Percentiles rank a stretch among this genome's conserved stretches.
phyloP scores from a whole-genome alignment of 2,888 invertebrate genomes.

The Microplitis deprimator region DNA sequence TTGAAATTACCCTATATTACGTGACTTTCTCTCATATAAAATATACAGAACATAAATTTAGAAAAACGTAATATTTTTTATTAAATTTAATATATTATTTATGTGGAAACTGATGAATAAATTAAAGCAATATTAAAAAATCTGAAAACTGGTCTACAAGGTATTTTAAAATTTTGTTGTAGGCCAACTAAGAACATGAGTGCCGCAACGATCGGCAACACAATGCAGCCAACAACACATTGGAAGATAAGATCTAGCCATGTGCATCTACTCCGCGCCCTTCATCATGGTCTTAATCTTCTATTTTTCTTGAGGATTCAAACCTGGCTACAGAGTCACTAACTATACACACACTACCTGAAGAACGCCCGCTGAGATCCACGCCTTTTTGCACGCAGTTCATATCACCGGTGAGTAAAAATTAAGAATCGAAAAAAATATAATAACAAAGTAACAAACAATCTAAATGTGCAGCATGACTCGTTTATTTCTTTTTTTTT shows the following conservation, averaged over 20 bases:
- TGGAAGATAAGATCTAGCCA: constrained; percentile 63
- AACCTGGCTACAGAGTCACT: constrained; percentile 51
- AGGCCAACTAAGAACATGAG: constrained; percentile 39
- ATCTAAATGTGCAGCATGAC: too few species aligned
- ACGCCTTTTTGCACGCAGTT: constrained; percentile 58
- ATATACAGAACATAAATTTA: too few species aligned
- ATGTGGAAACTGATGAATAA: constrained; percentile 6
- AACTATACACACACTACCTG: constrained; percentile 57
- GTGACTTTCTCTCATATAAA: too few species aligned
- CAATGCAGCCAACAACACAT: constrained; percentile 62
- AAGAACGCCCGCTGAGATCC: constrained; percentile 64
- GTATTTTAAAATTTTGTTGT: background rate
- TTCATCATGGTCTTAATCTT: background rate
- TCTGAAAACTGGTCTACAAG: background rate
- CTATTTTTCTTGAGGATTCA: background rate
- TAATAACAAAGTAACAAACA: too few species aligned
- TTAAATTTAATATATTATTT: too few species aligned
- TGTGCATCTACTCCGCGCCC: constrained; percentile 26
- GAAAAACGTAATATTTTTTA: too few species aligned
- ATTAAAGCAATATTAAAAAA: background rate
- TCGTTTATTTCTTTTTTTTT: background rate
- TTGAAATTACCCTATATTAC: too few species aligned
- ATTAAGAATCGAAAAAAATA: background rate
- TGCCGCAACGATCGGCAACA: constrained; percentile 55
- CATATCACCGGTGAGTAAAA: constrained; percentile 2